A percentile compares a stretch with the other conserved stretches of the same genome.
These are phyloP conservation scores for Aphaenogaster floridana DNA, from an alignment of 1,140 invertebrate genomes.

Conservation along the genomic window DNA sequence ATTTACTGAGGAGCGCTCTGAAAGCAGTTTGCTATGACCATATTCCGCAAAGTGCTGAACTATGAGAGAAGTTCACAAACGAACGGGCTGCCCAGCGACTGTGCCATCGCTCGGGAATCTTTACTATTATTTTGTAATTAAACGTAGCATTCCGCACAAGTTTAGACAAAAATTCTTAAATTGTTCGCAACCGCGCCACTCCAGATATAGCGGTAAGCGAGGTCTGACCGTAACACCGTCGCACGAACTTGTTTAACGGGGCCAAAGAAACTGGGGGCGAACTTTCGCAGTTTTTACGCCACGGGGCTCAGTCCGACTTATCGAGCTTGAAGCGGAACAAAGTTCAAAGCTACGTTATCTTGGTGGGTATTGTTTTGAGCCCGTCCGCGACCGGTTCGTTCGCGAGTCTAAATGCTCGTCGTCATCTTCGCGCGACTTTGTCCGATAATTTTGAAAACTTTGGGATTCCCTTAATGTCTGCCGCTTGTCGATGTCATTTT, in stretches of 20 bases:
- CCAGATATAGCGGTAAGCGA: constrained; percentile 52
- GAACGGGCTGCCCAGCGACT: constrained; percentile 9
- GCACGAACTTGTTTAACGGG: constrained; percentile 74
- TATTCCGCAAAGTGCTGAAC: constrained; percentile 69
- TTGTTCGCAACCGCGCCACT: constrained; percentile 66
- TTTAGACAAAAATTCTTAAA: constrained; percentile 63
- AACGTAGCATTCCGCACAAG: constrained; percentile 61
- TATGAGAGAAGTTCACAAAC: constrained; percentile 59
- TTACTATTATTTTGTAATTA: constrained; percentile 74
- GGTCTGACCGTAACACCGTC: constrained; percentile 50
- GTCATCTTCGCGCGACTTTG: constrained; percentile 48
- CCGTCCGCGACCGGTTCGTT: constrained; percentile 30
- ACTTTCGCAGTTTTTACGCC: constrained; percentile 73
- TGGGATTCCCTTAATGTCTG: constrained; percentile 48
- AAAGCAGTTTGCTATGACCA: constrained; percentile 67
- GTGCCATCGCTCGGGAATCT: constrained; percentile 43
- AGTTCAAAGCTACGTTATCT: constrained; percentile 74
- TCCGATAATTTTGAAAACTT: constrained; percentile 58
- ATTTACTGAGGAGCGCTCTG: constrained; percentile 56
- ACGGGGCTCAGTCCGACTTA: constrained; percentile 71
- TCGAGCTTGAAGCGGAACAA: constrained; percentile 70
- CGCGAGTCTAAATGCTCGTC: constrained; percentile 41
- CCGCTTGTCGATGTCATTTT: constrained; percentile 11
- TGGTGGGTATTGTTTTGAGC: constrained; percentile 66
- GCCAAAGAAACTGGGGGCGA: constrained; percentile 74